Evolutionary conservation across 2,797 vertebrate genomes (phyloP), one percentile per base, ranked within the genome.

Genomic region (Malurus splendens): DNA sequence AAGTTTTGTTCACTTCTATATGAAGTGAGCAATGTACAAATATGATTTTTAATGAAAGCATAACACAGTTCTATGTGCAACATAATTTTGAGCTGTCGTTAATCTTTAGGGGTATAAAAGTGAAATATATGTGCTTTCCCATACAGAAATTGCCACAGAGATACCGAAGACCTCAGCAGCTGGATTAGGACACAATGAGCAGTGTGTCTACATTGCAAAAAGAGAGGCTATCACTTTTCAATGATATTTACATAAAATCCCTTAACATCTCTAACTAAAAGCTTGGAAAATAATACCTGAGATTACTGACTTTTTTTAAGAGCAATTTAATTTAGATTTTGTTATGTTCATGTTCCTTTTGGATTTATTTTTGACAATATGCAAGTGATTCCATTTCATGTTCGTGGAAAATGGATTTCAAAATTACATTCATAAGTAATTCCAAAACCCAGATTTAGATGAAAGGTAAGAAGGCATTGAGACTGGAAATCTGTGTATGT

Each of bases 181-280:
- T 82, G 75, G 47, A 65, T 78, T 48, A 55, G 41, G 25, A 90
- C 55, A 89, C 57, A 82, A 48, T 33, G 30, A 78, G 17, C 11
- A 39, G 24, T 65, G 25, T 74, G 51, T 65, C 41, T 55, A 25
- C 8, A 6, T 17, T 68, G 18, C 44, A 87, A 32, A 90, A 74
- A 71, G 52, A 67, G 30, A 64, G 6, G 18, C 39, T 86, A 90
- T 90, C 51, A 51, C 9, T 20, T 94, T 94, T 75, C 86, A 93
- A 28, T 73, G 84, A 82, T 82, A 93, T 90, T 90, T 93, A 74
- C 48, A 75, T 61, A 74, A 91, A 93, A 90, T 55, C 72, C 44
- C 32, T 82, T 73, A 71, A 71, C 22, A 47, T 76, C 47, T 90
- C 85, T 75, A 74, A 48, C 44, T 59, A 62, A 51, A 82, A 93